Conservation (phyloP, 2,797 vertebrate genomes). For the Selene dorsalis region DNA sequence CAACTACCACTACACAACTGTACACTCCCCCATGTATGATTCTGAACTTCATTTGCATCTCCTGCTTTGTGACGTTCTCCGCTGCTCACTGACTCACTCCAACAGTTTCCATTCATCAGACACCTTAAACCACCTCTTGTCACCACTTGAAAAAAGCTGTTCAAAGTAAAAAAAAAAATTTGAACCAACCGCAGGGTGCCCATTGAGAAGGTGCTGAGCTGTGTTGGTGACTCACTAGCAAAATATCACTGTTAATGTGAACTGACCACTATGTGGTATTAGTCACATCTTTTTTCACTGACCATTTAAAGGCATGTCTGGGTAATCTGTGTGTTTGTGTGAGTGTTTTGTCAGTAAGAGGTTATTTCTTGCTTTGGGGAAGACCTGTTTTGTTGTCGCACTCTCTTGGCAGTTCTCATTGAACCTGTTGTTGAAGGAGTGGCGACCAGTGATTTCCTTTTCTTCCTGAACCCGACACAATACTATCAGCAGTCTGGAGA, state of each 20-base stretch:
- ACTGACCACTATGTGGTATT: constrained; percentile 32
- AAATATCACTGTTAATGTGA: constrained; percentile 41
- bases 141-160: constrained; percentile 32
- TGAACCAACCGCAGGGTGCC: background rate
- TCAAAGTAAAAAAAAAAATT: constrained; percentile 9
- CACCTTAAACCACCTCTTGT: constrained; percentile 2
- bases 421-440: constrained; percentile 75
- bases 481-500: constrained; percentile 72
- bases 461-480: constrained; percentile 71
- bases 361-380: constrained; percentile 13
- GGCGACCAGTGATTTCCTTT: constrained; percentile 72
- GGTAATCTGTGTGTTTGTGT: too few species aligned
- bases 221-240: constrained; percentile 53
- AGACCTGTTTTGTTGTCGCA: constrained; percentile 19
- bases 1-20: background rate
- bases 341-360: constrained; percentile 24
- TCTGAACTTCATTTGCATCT: constrained; percentile 15
- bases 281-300: constrained; percentile 42
- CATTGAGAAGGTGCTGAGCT: constrained; percentile 18
- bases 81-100: constrained; percentile 48
- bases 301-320: constrained; percentile 30
- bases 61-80: constrained; percentile 30
- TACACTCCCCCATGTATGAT: constrained; percentile 12
- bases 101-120: constrained; percentile 27
- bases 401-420: constrained; percentile 40